Base-by-base conservation (phyloP, 1,140 invertebrate species). In the Neodiprion lecontei region DNA sequence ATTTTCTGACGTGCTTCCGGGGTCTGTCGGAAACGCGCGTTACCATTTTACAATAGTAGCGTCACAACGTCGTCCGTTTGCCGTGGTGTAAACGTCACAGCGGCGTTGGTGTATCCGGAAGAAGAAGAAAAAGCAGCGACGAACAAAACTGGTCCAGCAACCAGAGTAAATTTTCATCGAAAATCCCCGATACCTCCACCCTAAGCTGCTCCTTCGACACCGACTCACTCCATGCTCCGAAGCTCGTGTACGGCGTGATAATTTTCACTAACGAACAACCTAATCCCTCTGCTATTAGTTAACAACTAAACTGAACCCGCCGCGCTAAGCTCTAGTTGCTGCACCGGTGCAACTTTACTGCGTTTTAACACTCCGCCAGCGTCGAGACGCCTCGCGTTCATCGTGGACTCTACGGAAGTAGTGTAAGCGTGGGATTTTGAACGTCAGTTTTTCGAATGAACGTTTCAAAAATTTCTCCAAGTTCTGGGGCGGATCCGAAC, bases 261-360 rank as follows among this genome's bases (percentile, higher is more conserved):
- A 53, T 53, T 53, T 53, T 53, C 50, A 53, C 50, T 53, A 53
- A 53, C 50, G 50, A 53, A 53, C 50, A 53, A 53, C 50, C 50
- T 53, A 53, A 53, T 53, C 50, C 50, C 50, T 53, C 50, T 14
- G 10, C 50, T 14, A 53, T 53, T 53, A 53, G 50, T 53, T 53
- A 53, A 53, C 50, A 53, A 53, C 50, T 10, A 53, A 53, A 53
- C 50, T 53, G n/a, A 53, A n/a, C 50, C 50, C 50, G 50, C 10
- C 10, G n/a, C 50, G 50, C 10, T 53, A 53, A 53, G 50, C 50
- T 53, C 50, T 53, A 53, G 50, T 53, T 53, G 50, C 17, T 21
- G 17, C 50, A n/a, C n/a, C 50, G 50, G 50, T 53, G 50, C 50
- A 53, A 53, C 50, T 53, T 53, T 53, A 53, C 50, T 53, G 1